Evolutionary conservation across 2,113 vertebrate genomes (phyloP), one percentile per base, ranked within the genome.

Genomic region (Chaetops frenatus): DNA sequence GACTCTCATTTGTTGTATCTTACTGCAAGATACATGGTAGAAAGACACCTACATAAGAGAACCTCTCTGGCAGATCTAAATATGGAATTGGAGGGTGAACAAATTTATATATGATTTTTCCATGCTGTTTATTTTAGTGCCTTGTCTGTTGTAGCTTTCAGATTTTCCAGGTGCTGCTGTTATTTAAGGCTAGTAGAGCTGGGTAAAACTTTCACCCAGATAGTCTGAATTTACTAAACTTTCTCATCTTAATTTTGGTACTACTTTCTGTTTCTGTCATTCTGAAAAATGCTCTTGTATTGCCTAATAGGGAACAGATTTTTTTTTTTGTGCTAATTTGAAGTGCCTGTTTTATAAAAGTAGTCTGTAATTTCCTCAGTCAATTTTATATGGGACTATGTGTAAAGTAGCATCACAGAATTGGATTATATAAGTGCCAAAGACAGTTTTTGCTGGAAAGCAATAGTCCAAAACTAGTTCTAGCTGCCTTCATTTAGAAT

Each of bases 341-440:
- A 90, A 94, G 74, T 96, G 82, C 85, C 90, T 73, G 67, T 65
- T 90, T 76, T 57, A 16, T 67, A 64, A 23, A 81, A 94, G 47
- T 54, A 6, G 0, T 90, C 36, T 95, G 85, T 83, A 36, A 88
- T 94, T 95, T 92, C 67, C 25, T 81, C 60, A 56, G 12, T 64
- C 74, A 64, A 1, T 51, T 67, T 92, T 60, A 56, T 83, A 36
- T 42, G 60, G 38, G 47, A 62, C 44, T 92, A 8, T 88, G 79
- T 93, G 65, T 92, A 93, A 94, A 93, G 85, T 92, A 78, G 33
- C 72, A 88, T 77, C 90, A 86, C 11, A 51, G 76, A 74, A 74
- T 86, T 92, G 48, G 47, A 58, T 88, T 70, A 29, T 85, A 0
- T 53, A 82, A 60, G 56, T 90, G 88, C 82, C 88, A 86, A 73